phyloP scores from a whole-genome alignment of 2,888 invertebrate genomes.

The Gymnosoma rotundatum region DNA sequence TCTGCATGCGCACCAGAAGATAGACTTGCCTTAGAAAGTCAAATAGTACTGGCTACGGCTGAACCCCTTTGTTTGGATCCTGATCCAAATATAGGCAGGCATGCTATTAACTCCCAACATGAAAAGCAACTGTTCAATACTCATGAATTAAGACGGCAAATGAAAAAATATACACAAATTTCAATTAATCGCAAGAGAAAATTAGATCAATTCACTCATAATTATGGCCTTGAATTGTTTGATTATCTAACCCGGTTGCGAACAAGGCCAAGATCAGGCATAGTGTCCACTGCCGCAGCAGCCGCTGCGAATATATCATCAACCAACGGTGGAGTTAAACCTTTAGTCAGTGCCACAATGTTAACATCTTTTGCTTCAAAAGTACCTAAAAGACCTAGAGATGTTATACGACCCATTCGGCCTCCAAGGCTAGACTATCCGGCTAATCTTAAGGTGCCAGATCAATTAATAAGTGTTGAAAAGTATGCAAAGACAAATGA shows the following conservation, averaged over 20 bases:
- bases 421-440: constrained; percentile 86
- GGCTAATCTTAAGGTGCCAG: constrained; percentile 84
- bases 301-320: constrained; percentile 73
- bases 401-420: constrained; percentile 86
- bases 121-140: constrained; percentile 89
- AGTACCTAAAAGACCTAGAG: constrained; percentile 79
- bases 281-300: constrained; percentile 71
- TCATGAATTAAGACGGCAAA: constrained; percentile 88
- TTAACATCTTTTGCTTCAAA: constrained; percentile 80
- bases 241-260: constrained; percentile 80
- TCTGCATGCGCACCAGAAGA: constrained; percentile 76
- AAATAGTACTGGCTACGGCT: constrained; percentile 91
- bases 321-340: constrained; percentile 72
- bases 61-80: constrained; percentile 95
- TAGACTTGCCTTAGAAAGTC: constrained; percentile 86
- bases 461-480: constrained; percentile 79
- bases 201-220: constrained; percentile 91
- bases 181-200: constrained; percentile 93
- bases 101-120: constrained; percentile 89
- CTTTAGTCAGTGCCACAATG: constrained; percentile 77
- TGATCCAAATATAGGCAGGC: constrained; percentile 89
- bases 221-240: constrained; percentile 89
- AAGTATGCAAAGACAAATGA: constrained; percentile 82
- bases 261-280: constrained; percentile 77
- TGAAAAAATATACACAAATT: constrained; percentile 90